Percentiles rank a stretch among this genome's conserved stretches.
phyloP scores from a whole-genome alignment of 2,797 vertebrate genomes.

The Manis pentadactyla region DNA sequence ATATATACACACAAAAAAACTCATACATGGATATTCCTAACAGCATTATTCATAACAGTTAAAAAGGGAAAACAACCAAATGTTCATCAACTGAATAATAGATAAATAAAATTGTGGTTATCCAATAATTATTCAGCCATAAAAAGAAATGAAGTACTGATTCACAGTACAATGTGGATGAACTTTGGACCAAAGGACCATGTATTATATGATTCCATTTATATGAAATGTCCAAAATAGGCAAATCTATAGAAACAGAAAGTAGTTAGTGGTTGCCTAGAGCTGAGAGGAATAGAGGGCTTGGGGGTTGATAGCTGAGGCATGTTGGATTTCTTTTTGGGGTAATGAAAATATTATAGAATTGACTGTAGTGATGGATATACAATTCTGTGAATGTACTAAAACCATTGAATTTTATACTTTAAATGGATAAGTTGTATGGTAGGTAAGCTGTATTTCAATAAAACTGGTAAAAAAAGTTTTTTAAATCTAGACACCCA shows the following conservation, averaged over 20 bases:
- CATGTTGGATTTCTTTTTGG: not conserved
- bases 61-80: not conserved
- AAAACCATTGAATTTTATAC: not conserved
- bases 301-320: not conserved
- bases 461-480: not conserved
- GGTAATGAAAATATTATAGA: not conserved
- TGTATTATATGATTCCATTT: not conserved
- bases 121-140: not conserved
- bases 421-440: not conserved
- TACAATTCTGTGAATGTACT: not conserved
- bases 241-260: not conserved
- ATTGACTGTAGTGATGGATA: not conserved
- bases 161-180: not conserved
- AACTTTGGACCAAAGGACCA: not conserved
- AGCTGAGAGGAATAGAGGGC: too few species aligned
- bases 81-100: not conserved
- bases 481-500: not conserved
- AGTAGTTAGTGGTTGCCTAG: not conserved
- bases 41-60: not conserved
- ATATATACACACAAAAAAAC: not conserved
- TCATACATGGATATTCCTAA: not conserved
- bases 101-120: not conserved
- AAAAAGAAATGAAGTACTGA: not conserved
- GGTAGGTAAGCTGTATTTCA: not conserved
- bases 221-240: not conserved